Conservation (phyloP, 2,888 invertebrate genomes). For the Chloroclystis v-ata region DNA sequence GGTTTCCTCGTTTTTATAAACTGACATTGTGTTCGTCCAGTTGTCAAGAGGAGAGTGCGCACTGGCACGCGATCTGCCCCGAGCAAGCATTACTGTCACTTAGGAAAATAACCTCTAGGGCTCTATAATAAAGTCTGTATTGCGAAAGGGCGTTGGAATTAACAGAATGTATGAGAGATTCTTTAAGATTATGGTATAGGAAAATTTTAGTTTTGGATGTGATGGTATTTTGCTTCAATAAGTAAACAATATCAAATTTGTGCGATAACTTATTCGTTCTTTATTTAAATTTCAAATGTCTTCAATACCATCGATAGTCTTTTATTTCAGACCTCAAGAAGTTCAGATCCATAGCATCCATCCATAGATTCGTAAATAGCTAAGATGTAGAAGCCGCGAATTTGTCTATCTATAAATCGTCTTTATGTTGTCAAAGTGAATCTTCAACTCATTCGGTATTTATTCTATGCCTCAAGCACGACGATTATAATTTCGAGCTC, state of each 20-base stretch:
- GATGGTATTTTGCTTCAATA: too few species aligned
- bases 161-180: too few species aligned
- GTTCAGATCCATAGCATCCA: too few species aligned
- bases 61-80: constrained; percentile 52
- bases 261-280: too few species aligned
- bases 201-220: too few species aligned
- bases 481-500: constrained; percentile 75
- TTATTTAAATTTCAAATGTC: too few species aligned
- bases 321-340: too few species aligned
- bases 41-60: constrained; percentile 28
- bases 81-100: constrained; percentile 30
- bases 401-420: not conserved
- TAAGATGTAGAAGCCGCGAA: not conserved
- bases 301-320: too few species aligned
- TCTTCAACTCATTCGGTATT: constrained; percentile 1
- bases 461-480: constrained; percentile 56
- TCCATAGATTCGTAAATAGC: too few species aligned
- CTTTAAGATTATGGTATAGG: too few species aligned
- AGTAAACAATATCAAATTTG: too few species aligned
- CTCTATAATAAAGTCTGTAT: not conserved
- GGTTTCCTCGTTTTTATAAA: constrained; percentile 8
- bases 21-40: constrained; percentile 13
- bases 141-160: not conserved
- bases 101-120: not conserved
- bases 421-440: not conserved